Base-by-base conservation (phyloP, 64 coral and sea anemone genomes). In the Dendronephthya gigantea region DNA sequence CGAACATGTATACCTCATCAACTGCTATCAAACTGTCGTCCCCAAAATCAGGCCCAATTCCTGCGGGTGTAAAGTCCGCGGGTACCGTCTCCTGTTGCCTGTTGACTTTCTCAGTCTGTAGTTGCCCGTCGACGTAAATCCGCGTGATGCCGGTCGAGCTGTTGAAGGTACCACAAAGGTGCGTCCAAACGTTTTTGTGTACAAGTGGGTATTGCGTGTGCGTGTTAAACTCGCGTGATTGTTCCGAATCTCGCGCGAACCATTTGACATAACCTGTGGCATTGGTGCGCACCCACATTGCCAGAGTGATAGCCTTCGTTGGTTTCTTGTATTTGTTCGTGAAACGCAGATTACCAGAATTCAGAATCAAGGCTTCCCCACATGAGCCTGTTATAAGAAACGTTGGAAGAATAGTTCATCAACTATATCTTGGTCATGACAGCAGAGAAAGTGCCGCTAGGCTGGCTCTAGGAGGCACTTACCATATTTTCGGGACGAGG, bases 211-310 rank as follows among this genome's bases (percentile, higher is more conserved):
- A 35, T 56, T 88, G 84, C 3, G 34, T 82, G 11, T 12, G 27
- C 25, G 66, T 38, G 72, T 82, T 52, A 35, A 76, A 84, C 39
- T 39, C 52, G 13, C 84, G 37, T 27, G 72, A 49, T 0, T 35
- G 25, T 49, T 19, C 7, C 15, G 27, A 29, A 14, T 82, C 75
- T 47, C 85, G 86, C 23, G 90, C 92, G 84, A 98, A 98, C 95
- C 95, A 98, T 2, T 89, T 89, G 68, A 98, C 83, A 27, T 66
- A 88, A 14, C 87, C 95, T 36, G 90, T 87, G 37, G 81, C 93
- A 66, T 89, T 88, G 45, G 95, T 93, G 84, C 91, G 93, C 9
- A 98, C 90, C 95, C 95, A 98, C 95, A 98, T 93, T 31, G 95
- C 92, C 62, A 98, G 89, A 2, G 95, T 89, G 83, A 91, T 90